Evolutionary conservation across 92 coral and sea anemone species (phyloP), one percentile per base, ranked within the genome.

Genomic region (Porites evermanni): DNA sequence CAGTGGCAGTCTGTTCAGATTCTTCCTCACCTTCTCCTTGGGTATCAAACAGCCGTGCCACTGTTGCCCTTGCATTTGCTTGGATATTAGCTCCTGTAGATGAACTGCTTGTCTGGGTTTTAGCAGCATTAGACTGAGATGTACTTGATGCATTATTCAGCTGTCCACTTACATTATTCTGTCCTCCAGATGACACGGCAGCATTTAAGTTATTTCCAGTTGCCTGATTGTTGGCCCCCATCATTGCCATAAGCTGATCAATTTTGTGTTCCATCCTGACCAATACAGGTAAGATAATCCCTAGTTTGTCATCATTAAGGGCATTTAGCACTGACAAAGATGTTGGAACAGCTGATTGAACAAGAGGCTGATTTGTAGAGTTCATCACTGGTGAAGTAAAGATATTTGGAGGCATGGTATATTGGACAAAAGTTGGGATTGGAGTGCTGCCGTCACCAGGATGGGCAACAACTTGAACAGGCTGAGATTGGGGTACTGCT

Each of bases 241-340:
- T n/a, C 70, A 82, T 61, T 29, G 60, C 71, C 71, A 82, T 71
- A 3, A 82, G 26, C 86, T 82, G 86, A 61, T 82, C 86, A 17
- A 82, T 82, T 75, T 82, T 82, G 59, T 82, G 69, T 47, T 82
- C 86, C 86, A 82, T 82, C 61, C 86, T 72, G 23, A 82, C 72
- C 17, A 82, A 82, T 38, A 82, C 61, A 10, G 86, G 86, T 1
- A 82, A 70, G 5, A 82, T 82, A 17, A 82, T 18, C 7, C 64
- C 78, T 7, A 82, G 26, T 19, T 82, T 82, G 63, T 82, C 86
- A 12, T 82, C 86, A 18, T 82, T 75, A 13, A 82, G 86, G 63
- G 79, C 56, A 51, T 50, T 82, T 2, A 82, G 72, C 17, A 82
- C 50, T 59, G 86, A 9, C 9, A 72, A 5, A n/a, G 83, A 58